Evolutionary conservation across 2,113 vertebrate species (phyloP), one percentile per base, ranked within the genome.

Genomic region (Numenius arquata): DNA sequence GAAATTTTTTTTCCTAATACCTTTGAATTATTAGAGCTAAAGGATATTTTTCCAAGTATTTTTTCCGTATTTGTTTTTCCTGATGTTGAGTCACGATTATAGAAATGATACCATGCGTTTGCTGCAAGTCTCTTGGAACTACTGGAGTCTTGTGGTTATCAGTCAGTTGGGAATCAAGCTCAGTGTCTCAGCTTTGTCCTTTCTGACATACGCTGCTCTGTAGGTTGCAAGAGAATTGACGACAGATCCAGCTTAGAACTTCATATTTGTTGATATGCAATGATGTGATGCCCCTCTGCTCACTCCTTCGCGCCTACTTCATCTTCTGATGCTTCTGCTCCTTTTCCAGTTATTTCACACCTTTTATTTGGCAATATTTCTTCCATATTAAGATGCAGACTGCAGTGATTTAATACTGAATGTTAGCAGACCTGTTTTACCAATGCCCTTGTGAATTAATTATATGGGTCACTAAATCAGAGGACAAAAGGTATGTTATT

Each of bases 131-230:
- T 82, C 11, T 19, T 72, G 58, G 22, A 82, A 32, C 19, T 45
- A 38, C 7, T 40, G 34, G 45, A 34, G 16, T 50, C 66, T 52
- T 50, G 41, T 63, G 27, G 16, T 47, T 85, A 32, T 56, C 63
- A 20, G 20, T 70, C 20, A 50, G 20, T 6, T 76, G 72, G 14
- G n/a, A 74, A 34, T 78, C 23, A 41, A 85, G 29, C 52, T 85
- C 36, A 13, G 15, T 75, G 22, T 74, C 38, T 74, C 29, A 15
- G 7, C n/a, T 76, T 72, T 40, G 43, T 73, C 16, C 18, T 52
- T 84, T 65, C 27, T 36, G 43, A 34, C 0, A 0, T 11, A 1
- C 5, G 3, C 55, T 32, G 61, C 50, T 75, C 29, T 78, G 34
- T 34, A 78, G 30, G 6, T 88, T 58, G 25, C 4, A 1, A 74